Percentiles rank a stretch among this genome's conserved stretches.
Conservation (phyloP, 2,888 invertebrate species). For the Sinohyriopsis cumingii region DNA sequence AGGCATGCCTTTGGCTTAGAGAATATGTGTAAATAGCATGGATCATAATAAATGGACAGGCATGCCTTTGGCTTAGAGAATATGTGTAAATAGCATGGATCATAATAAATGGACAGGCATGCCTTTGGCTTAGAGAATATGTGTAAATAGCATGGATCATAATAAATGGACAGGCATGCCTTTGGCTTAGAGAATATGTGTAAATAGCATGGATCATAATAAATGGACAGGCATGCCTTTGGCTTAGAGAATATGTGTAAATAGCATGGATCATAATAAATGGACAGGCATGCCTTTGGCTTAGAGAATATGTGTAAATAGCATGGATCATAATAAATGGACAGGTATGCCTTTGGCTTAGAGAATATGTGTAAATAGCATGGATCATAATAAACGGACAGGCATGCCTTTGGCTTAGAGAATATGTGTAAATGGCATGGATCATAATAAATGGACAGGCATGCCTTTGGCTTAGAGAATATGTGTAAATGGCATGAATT, state of each 20-base stretch:
- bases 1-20: slow-evolving; percentile 44
- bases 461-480: slow-evolving; percentile 13
- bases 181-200: background rate
- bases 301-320: background rate
- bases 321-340: slow-evolving; percentile 60
- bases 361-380: background rate
- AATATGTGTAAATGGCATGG: background rate
- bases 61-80: slow-evolving; percentile 26
- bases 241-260: background rate
- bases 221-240: slow-evolving; percentile 61
- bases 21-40: background rate
- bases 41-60: slow-evolving; percentile 65
- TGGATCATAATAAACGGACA: slow-evolving; percentile 64
- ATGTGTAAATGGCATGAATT: background rate
- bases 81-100: background rate
- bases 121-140: slow-evolving; percentile 4
- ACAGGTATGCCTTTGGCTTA: slow-evolving; percentile 50
- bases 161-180: slow-evolving; percentile 63
- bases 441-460: slow-evolving; percentile 66
- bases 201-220: slow-evolving; percentile 37
- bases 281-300: slow-evolving; percentile 57
- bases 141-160: slow-evolving; percentile 25
- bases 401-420: slow-evolving; percentile 38
- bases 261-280: slow-evolving; percentile 49
- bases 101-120: slow-evolving; percentile 65